Base-by-base conservation (phyloP, 2,113 vertebrate genomes). In the Origma solitaria region DNA sequence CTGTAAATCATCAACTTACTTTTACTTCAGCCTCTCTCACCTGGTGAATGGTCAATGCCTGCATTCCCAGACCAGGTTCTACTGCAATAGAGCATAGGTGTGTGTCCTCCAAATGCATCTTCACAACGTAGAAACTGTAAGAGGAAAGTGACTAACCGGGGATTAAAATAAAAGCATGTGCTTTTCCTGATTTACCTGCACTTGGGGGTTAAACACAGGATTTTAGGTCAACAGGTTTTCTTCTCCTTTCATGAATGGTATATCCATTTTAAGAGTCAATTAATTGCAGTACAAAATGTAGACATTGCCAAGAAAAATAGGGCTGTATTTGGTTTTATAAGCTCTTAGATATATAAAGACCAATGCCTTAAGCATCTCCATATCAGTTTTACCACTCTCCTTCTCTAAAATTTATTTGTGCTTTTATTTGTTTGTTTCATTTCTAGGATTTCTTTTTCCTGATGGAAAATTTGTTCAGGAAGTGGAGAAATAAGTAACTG, bases 361-460 rank as follows among this genome's bases (percentile, higher is more conserved):
- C 20, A 49, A 53, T 57, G 47, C 44, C 44, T 61, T 75, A 76
- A 69, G 54, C 30, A 62, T 47, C 50, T 92, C 60, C 14, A 0
- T 58, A 28, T 62, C 80, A 72, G 35, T 94, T 93, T 70, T 66
- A 18, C 45, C 14, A 47, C 79, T 95, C 62, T 66, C 27, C 27
- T 58, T 73, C 77, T 90, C 51, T 93, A 28, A 85, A 92, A 96
- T 79, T 40, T 84, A 54, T 92, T 88, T 76, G 30, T 92, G 42
- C 15, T 86, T 94, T 88, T 90, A 33, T 93, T 68, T 68, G 44
- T 78, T 92, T 95, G 38, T 84, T 92, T 53, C 22, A 3, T 87
- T 93, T 97, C 94, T 96, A 89, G 87, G 92, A 93, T 88, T 96
- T 86, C 76, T 83, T 92, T 93, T 92, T 96, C 85, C 82, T 80